Percentiles rank a stretch among this genome's conserved stretches.
These are phyloP conservation scores for Microctonus hyperodae DNA, from an alignment of 2,888 invertebrate genomes.

Conservation along the genomic window DNA sequence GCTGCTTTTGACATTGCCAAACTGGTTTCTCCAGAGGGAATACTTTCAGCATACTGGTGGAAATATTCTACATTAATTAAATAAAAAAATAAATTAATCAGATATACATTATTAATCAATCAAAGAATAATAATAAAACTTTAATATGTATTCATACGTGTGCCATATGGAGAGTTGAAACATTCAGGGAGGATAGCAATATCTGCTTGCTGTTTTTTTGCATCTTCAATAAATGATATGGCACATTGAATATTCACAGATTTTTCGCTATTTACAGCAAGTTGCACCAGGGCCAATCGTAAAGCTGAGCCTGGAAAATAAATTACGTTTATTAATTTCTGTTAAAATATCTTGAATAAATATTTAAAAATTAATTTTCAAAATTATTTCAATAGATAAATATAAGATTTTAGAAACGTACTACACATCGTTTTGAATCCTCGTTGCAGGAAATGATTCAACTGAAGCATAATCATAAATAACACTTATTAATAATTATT, in stretches of 20 bases:
- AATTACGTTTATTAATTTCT: too few relatives aligned
- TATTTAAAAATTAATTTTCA: too few relatives aligned
- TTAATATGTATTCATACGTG: slow-evolving; percentile 64
- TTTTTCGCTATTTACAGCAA: slow-evolving; percentile 79
- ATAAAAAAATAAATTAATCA: slow-evolving; percentile 1
- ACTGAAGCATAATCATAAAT: not conserved
- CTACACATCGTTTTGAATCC: not conserved
- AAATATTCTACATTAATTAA: slow-evolving; percentile 70
- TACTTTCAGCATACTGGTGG: slow-evolving; percentile 82
- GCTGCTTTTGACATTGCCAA: slow-evolving; percentile 77
- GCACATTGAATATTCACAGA: slow-evolving; percentile 78
- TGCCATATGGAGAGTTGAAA: slow-evolving; percentile 95
- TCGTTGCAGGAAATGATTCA: not conserved
- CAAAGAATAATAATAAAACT: not conserved
- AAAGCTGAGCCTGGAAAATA: slow-evolving; percentile 66
- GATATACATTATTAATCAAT: not conserved
- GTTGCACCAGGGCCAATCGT: slow-evolving; percentile 82
- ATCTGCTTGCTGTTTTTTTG: slow-evolving; percentile 71
- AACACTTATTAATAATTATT: too few relatives aligned
- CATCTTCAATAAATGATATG: slow-evolving; percentile 73
- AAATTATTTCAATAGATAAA: not conserved
- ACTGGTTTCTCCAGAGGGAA: slow-evolving; percentile 82
- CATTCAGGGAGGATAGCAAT: slow-evolving; percentile 83
- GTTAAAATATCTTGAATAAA: too few relatives aligned
- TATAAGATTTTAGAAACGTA: not conserved